Evolutionary conservation across 2,113 vertebrate genomes (phyloP).

Genomic region (Cryptoleucopteryx plumbea): DNA sequence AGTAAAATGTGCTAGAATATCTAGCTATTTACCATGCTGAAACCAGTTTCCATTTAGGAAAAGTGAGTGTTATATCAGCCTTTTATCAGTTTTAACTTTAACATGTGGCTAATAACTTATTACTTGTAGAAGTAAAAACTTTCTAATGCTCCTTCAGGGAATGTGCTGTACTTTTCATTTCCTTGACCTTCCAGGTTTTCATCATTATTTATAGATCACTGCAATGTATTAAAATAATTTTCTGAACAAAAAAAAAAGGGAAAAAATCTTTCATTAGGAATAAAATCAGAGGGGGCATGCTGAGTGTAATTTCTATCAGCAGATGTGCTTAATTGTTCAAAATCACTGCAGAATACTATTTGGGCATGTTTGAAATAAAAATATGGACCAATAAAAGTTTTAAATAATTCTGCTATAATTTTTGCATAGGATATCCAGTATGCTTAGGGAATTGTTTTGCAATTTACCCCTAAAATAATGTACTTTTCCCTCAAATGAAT

Average conservation of each 20-base stretch:
- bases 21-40: background rate
- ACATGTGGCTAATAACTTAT: background rate
- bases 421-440: background rate
- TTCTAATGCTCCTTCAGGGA: background rate
- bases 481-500: background rate
- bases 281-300: background rate
- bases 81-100: background rate
- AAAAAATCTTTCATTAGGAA: background rate
- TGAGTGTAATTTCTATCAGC: background rate
- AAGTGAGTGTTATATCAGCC: background rate
- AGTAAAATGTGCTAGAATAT: background rate
- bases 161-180: background rate
- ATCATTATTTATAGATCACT: background rate
- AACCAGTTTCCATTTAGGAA: background rate
- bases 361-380: background rate
- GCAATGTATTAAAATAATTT: background rate
- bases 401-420: background rate
- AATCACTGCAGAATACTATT: background rate
- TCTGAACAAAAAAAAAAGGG: background rate
- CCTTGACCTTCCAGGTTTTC: constrained; percentile 8
- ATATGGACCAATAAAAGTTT: background rate
- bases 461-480: background rate
- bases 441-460: background rate
- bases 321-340: background rate
- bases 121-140: background rate